Percentiles rank a stretch among this genome's conserved stretches.
phyloP scores from a whole-genome alignment of 2,888 invertebrate genomes.

The Crepidodera aurea region DNA sequence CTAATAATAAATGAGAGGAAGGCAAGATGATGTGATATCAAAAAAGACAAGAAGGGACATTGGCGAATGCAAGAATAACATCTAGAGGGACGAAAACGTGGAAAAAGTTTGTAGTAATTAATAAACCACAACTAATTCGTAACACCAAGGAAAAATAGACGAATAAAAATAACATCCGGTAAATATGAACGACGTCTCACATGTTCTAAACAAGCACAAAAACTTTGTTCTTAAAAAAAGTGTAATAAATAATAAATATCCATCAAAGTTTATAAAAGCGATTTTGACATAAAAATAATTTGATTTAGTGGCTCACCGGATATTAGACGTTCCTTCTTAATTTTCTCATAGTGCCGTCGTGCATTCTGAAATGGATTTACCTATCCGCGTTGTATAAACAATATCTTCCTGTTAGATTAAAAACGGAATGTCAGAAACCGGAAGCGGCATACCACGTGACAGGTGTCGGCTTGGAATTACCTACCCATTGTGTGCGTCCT shows the following conservation, averaged over 20 bases:
- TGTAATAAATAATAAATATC: conserved; percentile 3
- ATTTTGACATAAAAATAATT: conserved; percentile 14
- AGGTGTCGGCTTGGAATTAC: conserved; percentile 53
- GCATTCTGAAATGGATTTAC: conserved; percentile 27
- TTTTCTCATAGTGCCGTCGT: conserved; percentile 20
- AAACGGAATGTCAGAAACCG: conserved; percentile 57
- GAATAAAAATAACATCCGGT: too few relatives aligned
- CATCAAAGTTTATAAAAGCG: background rate
- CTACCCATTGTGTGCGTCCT: conserved; percentile 42
- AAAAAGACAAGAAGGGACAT: too few relatives aligned
- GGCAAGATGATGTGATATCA: too few relatives aligned
- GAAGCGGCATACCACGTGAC: conserved; percentile 55
- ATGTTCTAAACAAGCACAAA: too few relatives aligned
- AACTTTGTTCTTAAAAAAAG: too few relatives aligned
- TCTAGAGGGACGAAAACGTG: too few relatives aligned
- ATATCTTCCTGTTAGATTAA: conserved; percentile 57
- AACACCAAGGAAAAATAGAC: too few relatives aligned
- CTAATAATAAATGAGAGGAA: too few relatives aligned
- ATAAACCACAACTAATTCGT: too few relatives aligned
- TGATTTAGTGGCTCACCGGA: conserved; percentile 5
- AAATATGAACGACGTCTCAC: too few relatives aligned
- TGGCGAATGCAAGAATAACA: too few relatives aligned
- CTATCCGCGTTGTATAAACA: conserved; percentile 46
- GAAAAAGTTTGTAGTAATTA: too few relatives aligned
- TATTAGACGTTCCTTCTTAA: conserved; percentile 23